A percentile compares a stretch with the other conserved stretches of the same genome.
Conservation (phyloP, 2,797 vertebrate genomes). For the Chelon labrosus region DNA sequence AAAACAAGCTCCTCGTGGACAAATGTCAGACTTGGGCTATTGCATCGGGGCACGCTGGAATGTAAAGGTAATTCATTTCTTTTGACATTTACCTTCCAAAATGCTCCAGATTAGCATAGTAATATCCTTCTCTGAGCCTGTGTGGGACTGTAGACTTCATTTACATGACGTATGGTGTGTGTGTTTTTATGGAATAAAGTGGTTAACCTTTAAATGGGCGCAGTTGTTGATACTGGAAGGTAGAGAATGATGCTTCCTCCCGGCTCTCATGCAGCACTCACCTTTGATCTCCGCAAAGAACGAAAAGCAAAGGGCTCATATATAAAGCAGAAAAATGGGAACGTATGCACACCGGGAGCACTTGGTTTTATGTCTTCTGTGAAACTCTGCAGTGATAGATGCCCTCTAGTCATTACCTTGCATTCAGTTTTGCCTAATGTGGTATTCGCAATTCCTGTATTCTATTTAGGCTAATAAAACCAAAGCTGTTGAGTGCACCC, state of each 20-base stretch:
- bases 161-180: slow-evolving; percentile 77
- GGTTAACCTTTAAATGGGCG: slow-evolving; percentile 82
- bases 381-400: slow-evolving; percentile 14
- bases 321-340: slow-evolving; percentile 15
- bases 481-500: background rate
- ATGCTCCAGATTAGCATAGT: slow-evolving; percentile 83
- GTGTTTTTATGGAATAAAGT: slow-evolving; percentile 71
- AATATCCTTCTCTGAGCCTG: slow-evolving; percentile 74
- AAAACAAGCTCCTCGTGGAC: slow-evolving; percentile 56
- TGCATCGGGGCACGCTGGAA: slow-evolving; percentile 60
- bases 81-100: slow-evolving; percentile 85
- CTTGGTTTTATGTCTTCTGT: slow-evolving; percentile 14
- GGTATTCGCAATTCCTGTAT: background rate
- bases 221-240: slow-evolving; percentile 72
- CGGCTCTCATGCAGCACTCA: slow-evolving; percentile 43
- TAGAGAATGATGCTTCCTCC: slow-evolving; percentile 62
- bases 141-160: slow-evolving; percentile 74
- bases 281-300: slow-evolving; percentile 58
- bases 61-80: slow-evolving; percentile 83
- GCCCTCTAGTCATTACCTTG: slow-evolving; percentile 22
- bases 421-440: slow-evolving; percentile 43
- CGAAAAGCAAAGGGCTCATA: slow-evolving; percentile 18
- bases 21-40: slow-evolving; percentile 78
- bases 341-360: background rate
- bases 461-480: slow-evolving; percentile 16